These are phyloP conservation scores for Anhinga rufa DNA, from an alignment of 2,113 vertebrate species.

Conservation along the genomic window DNA sequence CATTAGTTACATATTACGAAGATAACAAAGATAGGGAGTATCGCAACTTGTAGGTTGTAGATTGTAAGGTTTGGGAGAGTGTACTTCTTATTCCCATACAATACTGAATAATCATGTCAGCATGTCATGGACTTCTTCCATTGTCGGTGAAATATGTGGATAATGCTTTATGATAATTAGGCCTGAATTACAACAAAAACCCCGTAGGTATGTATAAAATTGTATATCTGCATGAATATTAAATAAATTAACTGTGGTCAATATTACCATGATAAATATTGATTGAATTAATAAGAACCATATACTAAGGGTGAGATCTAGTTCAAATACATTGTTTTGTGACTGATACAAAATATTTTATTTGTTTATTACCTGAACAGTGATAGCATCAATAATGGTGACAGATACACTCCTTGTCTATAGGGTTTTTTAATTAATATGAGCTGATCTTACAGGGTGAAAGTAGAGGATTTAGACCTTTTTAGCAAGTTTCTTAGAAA, in stretches of 20 bases:
- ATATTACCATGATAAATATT: conserved; percentile 44
- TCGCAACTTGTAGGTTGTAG: background rate
- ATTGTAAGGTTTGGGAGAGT: background rate
- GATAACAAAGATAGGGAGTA: background rate
- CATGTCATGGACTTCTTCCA: conserved; percentile 24
- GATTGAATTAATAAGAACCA: background rate
- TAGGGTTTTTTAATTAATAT: background rate
- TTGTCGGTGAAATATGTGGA: conserved; percentile 38
- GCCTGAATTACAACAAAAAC: conserved; percentile 51
- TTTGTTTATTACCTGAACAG: background rate
- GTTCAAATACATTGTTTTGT: background rate
- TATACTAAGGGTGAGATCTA: background rate
- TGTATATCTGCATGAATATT: conserved; percentile 8
- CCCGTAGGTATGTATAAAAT: conserved; percentile 34
- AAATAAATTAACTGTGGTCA: conserved; percentile 56
- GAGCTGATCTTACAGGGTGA: background rate
- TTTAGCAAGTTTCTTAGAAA: background rate
- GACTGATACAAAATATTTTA: background rate
- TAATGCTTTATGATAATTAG: conserved; percentile 54
- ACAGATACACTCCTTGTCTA: background rate
- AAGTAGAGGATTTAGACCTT: background rate
- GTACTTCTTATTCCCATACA: conserved; percentile 1
- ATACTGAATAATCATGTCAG: background rate
- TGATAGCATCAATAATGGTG: background rate
- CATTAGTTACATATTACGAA: background rate